These are phyloP conservation scores for Miltochrista miniata DNA, from an alignment of 2,888 invertebrate species.

Conservation along the genomic window DNA sequence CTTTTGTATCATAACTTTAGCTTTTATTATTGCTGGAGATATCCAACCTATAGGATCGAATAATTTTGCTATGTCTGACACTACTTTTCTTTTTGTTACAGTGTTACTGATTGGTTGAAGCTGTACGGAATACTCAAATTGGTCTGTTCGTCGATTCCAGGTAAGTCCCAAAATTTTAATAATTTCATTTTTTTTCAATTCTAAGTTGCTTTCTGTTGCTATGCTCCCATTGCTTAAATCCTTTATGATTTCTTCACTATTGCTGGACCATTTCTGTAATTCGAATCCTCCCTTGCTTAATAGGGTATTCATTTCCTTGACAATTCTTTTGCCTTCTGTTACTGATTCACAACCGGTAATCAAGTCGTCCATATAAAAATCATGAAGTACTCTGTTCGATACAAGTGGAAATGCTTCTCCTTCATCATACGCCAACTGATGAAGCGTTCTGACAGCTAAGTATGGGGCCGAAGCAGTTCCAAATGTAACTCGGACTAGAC, in stretches of 20 bases:
- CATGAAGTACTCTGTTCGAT: background rate
- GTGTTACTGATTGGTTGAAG: no score
- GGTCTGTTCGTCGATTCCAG: no score
- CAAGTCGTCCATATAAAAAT: constrained; percentile 13
- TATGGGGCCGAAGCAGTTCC: constrained; percentile 14
- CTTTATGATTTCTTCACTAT: background rate
- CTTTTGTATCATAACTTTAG: constrained; percentile 11
- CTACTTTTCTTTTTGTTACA: constrained; percentile 28
- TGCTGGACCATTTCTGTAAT: constrained; percentile 15
- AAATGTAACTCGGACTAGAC: constrained; percentile 7
- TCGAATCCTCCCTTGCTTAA: constrained; percentile 6
- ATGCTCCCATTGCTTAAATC: constrained; percentile 14
- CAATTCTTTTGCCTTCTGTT: constrained; percentile 1
- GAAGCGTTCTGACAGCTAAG: constrained; percentile 4
- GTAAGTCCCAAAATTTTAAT: no score
- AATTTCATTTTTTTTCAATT: no score
- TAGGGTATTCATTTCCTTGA: constrained; percentile 5
- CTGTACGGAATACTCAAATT: no score
- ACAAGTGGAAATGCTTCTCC: constrained; percentile 3
- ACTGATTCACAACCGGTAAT: constrained; percentile 6
- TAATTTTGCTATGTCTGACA: constrained; percentile 29
- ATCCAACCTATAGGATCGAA: constrained; percentile 18
- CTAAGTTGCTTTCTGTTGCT: constrained; percentile 23
- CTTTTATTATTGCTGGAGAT: constrained; percentile 7
- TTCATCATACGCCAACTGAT: constrained; percentile 10